These are phyloP conservation scores for Nibea coibor DNA, from an alignment of 2,113 vertebrate genomes.

Conservation along the genomic window DNA sequence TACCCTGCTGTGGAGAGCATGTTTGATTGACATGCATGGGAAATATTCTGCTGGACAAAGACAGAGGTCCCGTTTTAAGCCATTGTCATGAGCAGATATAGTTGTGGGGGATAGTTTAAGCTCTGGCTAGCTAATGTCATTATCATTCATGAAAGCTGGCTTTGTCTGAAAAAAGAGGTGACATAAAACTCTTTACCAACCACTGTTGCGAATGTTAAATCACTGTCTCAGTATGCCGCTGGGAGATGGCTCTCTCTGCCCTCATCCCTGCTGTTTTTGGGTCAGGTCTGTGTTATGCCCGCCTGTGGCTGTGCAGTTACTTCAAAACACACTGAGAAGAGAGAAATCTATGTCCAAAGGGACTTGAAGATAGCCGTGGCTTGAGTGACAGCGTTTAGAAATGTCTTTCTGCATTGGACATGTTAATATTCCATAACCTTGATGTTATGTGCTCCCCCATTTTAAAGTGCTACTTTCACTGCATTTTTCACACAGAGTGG, in stretches of 20 bases:
- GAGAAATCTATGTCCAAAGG: slow-evolving; percentile 3
- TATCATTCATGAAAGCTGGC: slow-evolving; percentile 22
- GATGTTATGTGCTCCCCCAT: neutral
- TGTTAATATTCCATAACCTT: slow-evolving; percentile 3
- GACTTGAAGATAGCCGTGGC: neutral
- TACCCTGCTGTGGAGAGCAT: neutral
- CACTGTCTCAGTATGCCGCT: slow-evolving; percentile 36
- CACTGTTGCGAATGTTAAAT: slow-evolving; percentile 43
- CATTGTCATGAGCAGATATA: neutral
- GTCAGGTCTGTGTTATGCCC: slow-evolving; percentile 40
- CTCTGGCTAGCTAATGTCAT: slow-evolving; percentile 3
- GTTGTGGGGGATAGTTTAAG: neutral
- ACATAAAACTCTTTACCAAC: slow-evolving; percentile 6
- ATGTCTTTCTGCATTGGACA: neutral
- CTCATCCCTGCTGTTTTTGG: slow-evolving; percentile 49
- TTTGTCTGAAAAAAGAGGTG: slow-evolving; percentile 23
- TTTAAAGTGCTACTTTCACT: neutral
- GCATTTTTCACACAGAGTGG: neutral
- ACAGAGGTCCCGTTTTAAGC: neutral
- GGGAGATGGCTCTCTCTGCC: slow-evolving; percentile 30
- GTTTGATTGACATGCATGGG: neutral
- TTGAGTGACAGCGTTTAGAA: slow-evolving; percentile 14
- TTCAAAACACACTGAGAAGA: slow-evolving; percentile 27
- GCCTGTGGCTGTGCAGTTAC: slow-evolving; percentile 28
- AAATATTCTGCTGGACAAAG: neutral